phyloP scores from a whole-genome alignment of 2,888 invertebrate genomes.

The Eupithecia vulgata region DNA sequence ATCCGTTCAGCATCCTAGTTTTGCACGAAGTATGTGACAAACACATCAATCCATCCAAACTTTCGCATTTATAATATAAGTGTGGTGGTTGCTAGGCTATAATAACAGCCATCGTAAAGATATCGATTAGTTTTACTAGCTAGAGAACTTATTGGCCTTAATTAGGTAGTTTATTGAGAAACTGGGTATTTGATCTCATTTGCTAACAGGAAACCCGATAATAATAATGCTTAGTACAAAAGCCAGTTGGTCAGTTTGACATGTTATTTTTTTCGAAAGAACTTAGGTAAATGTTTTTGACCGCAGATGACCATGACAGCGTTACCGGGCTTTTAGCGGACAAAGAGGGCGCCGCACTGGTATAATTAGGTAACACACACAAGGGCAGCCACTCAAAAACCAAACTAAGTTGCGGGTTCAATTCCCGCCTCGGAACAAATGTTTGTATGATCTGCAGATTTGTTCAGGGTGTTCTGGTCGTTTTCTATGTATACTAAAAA shows the following conservation, averaged over 20 bases:
- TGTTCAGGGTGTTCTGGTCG: too few relatives aligned
- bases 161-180: constrained; percentile 72
- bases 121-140: constrained; percentile 18
- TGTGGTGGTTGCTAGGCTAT: not conserved
- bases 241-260: constrained; percentile 41
- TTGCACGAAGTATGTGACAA: too few relatives aligned
- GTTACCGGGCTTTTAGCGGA: too few relatives aligned
- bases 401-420: too few relatives aligned
- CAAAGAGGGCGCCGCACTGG: too few relatives aligned
- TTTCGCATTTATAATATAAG: not conserved
- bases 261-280: not conserved
- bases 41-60: not conserved
- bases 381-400: too few relatives aligned
- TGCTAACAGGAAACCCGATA: constrained; percentile 74
- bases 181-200: constrained; percentile 74
- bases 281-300: too few relatives aligned
- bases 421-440: too few relatives aligned
- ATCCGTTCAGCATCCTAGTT: not conserved
- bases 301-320: too few relatives aligned
- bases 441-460: too few relatives aligned
- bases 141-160: constrained; percentile 46
- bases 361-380: too few relatives aligned
- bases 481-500: too few relatives aligned
- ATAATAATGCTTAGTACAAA: constrained; percentile 56
- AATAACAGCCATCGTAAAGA: constrained; percentile 42